Evolutionary conservation across 2,797 vertebrate species (phyloP), one percentile per base, ranked within the genome.

Genomic region (Scolopax bukidnonensis): DNA sequence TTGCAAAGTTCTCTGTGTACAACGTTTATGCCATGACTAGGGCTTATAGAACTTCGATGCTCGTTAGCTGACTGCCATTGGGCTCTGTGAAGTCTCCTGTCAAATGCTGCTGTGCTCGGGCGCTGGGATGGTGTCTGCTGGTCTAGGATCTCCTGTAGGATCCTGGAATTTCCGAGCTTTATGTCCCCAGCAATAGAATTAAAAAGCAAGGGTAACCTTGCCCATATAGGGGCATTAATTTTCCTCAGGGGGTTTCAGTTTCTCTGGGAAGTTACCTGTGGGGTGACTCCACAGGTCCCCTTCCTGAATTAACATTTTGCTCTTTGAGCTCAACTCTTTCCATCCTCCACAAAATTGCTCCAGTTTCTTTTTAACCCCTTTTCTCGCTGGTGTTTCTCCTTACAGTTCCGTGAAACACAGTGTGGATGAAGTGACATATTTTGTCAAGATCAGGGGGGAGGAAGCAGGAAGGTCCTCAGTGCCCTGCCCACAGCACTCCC

Each of bases 11-110:
- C 48, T 27, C 41, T 2, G 8, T 17, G 27, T 7, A 23, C 43
- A 9, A 13, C 1, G 21, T 61, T 63, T 28, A 17, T 27, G 41
- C 74, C 25, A 0, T 10, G 75, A 30, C 59, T 7, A 7, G 13
- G 53, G 68, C 53, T 40, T 6, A 11, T 36, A 14, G 77, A 36
- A 16, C 13, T 8, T 41, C 0, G 0, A 1, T 23, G 53, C 51
- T 51, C 25, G 0, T 4, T 7, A 6, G 32, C 53, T 20, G 65
- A 38, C 8, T 80, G 1, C 16, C 18, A 0, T 4, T 63, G 11
- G 64, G 59, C 54, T 40, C 84, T 30, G 61, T 2, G 5, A 7
- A 13, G 5, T 4, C 83, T 75, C 56, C 69, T 36, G 47, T 4
- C 38, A 14, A 36, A 23, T 0, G 1, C 3, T 8, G 68, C 83